Conservation (phyloP, 2,797 vertebrate genomes). For the Gallinago solitaria region DNA sequence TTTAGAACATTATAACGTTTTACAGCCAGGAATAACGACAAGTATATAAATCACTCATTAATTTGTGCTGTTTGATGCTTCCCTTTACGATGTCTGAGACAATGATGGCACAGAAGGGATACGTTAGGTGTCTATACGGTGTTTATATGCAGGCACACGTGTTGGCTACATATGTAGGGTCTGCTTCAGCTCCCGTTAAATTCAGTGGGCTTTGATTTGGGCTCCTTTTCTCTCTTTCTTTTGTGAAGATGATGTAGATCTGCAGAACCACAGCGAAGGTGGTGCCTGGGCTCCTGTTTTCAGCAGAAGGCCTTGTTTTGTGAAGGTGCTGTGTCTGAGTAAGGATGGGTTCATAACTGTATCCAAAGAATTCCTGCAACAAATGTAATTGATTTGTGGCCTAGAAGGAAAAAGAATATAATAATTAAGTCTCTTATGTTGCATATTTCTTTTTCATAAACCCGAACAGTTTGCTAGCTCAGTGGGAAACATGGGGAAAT, state of each 20-base stretch:
- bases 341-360: background rate
- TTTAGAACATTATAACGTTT: constrained; percentile 73
- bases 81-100: background rate
- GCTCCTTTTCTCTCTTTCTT: background rate
- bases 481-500: background rate
- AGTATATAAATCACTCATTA: constrained; percentile 55
- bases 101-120: background rate
- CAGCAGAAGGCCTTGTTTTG: background rate
- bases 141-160: rapidly evolving
- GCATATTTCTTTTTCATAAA: background rate
- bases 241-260: background rate
- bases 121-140: background rate
- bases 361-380: background rate
- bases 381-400: background rate
- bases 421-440: background rate
- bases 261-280: background rate
- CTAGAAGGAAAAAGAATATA: background rate
- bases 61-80: constrained; percentile 12
- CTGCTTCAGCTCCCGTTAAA: background rate
- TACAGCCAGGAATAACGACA: constrained; percentile 70
- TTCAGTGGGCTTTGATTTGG: background rate
- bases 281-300: background rate
- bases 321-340: background rate
- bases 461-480: background rate
- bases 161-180: background rate